Conservation (phyloP, 2,797 vertebrate species). For the Enteromius radiatus region DNA sequence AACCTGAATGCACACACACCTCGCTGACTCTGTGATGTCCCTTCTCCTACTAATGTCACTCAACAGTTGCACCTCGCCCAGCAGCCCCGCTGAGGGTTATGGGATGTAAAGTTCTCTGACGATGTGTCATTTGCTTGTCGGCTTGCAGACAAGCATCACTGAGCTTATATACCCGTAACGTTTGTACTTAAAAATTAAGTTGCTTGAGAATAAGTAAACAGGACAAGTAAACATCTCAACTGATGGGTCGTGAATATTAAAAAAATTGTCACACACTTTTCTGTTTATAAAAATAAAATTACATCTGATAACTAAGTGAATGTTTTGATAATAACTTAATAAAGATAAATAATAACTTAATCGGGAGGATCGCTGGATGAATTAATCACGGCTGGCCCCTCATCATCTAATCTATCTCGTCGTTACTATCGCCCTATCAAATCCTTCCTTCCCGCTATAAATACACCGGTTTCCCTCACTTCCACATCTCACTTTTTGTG, state of each 20-base stretch:
- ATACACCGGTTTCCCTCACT: no score
- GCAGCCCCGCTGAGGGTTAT: constrained; percentile 19
- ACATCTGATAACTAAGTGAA: no score
- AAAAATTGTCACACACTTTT: background rate
- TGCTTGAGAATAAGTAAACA: background rate
- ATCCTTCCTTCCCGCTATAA: no score
- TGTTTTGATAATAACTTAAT: no score
- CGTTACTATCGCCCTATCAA: no score
- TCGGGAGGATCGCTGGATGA: no score
- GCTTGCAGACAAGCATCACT: constrained; percentile 24
- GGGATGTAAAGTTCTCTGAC: constrained; percentile 35
- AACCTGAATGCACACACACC: background rate
- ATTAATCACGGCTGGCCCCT: no score
- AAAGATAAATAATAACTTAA: no score
- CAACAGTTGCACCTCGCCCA: background rate
- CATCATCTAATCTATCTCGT: no score
- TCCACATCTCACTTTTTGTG: no score
- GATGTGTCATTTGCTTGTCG: constrained; percentile 45
- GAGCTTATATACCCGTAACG: background rate
- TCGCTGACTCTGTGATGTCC: constrained; percentile 31
- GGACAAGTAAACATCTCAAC: background rate
- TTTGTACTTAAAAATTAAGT: background rate
- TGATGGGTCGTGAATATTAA: no score
- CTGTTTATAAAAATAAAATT: background rate
- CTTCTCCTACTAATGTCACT: constrained; percentile 24